phyloP scores from a whole-genome alignment of 2,113 vertebrate genomes.

The Oncorhynchus masou region DNA sequence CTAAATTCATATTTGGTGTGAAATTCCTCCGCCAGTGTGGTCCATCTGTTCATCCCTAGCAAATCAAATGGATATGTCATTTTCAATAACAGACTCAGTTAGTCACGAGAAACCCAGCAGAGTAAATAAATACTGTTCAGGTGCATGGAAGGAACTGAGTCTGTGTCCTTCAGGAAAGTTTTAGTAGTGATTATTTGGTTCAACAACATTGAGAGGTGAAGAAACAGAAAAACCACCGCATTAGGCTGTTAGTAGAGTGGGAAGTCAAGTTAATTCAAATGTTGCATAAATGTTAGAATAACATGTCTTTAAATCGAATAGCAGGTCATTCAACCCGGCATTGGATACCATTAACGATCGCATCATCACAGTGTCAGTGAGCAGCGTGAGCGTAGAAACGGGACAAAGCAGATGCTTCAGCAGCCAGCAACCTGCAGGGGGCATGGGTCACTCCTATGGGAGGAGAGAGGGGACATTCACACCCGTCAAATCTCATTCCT shows the following conservation, averaged over 20 bases:
- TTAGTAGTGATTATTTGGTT: not conserved
- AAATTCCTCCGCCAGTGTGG: slow-evolving; percentile 58
- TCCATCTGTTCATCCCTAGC: slow-evolving; percentile 67
- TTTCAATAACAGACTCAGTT: slow-evolving; percentile 13
- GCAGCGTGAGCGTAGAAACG: not conserved
- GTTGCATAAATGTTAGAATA: not conserved
- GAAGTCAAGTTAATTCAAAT: not conserved
- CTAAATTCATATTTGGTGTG: slow-evolving; percentile 70
- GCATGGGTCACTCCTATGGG: slow-evolving; percentile 25
- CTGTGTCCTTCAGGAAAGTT: not conserved
- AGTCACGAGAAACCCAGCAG: slow-evolving; percentile 29
- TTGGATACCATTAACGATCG: not conserved
- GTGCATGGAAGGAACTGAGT: not conserved
- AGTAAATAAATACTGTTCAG: slow-evolving; percentile 9
- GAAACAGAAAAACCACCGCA: not conserved
- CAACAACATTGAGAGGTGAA: not conserved
- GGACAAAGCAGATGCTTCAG: slow-evolving; percentile 51
- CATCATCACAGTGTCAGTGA: not conserved
- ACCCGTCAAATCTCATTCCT: slow-evolving; percentile 57
- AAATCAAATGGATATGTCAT: slow-evolving; percentile 46
- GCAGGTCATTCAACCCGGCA: not conserved
- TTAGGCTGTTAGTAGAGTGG: not conserved
- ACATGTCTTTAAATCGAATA: not conserved
- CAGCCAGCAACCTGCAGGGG: slow-evolving; percentile 23
- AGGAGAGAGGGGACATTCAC: slow-evolving; percentile 52